Evolutionary conservation across 1,140 invertebrate species (phyloP).

Genomic region (Neuroterus valhalla): DNA sequence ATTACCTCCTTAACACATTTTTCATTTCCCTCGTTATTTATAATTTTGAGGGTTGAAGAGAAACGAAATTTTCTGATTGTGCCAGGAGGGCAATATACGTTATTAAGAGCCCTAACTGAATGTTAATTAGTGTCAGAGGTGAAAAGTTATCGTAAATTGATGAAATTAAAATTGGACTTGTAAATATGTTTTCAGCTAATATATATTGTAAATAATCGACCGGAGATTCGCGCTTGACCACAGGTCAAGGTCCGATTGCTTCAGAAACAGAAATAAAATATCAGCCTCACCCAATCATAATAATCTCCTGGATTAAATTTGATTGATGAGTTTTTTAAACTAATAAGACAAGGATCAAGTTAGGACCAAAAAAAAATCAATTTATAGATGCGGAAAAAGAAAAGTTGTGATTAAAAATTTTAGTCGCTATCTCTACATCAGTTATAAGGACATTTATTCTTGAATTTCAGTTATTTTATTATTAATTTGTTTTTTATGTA

Average conservation of each 20-base stretch:
- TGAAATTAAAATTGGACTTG: slow-evolving; percentile 14
- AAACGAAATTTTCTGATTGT: no score
- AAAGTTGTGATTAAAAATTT: no score
- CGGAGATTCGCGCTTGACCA: background rate
- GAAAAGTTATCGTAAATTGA: slow-evolving; percentile 26
- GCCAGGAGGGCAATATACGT: no score
- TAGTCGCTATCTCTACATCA: no score
- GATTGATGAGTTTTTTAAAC: background rate
- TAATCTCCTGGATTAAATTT: slow-evolving; percentile 15
- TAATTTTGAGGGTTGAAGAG: no score
- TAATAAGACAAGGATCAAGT: background rate
- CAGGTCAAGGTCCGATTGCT: slow-evolving; percentile 19
- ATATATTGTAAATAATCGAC: slow-evolving; percentile 19
- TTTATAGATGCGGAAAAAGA: no score
- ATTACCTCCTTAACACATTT: no score
- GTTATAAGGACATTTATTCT: no score
- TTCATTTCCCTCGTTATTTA: no score
- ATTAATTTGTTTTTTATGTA: no score
- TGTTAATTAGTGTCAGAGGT: slow-evolving; percentile 17
- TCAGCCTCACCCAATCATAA: slow-evolving; percentile 18
- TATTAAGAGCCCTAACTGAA: background rate
- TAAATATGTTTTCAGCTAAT: slow-evolving; percentile 29
- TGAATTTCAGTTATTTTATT: no score
- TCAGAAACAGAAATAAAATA: slow-evolving; percentile 17
- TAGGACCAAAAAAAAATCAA: no score